Evolutionary conservation across 2,888 invertebrate genomes (phyloP).

Genomic region (Hypercompe scribonia): DNA sequence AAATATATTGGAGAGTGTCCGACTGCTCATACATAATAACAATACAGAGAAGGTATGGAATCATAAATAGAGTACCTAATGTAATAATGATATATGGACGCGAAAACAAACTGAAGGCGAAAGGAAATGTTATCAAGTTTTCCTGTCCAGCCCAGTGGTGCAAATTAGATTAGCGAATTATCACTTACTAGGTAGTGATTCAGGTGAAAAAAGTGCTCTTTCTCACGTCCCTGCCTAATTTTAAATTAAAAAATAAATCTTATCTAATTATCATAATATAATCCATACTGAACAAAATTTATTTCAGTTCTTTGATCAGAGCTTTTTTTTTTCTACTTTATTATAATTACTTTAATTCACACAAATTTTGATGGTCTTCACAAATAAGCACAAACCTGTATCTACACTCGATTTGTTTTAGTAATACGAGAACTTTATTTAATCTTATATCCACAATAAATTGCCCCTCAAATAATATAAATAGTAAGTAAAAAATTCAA

Average conservation of each 20-base stretch:
- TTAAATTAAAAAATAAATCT: neutral
- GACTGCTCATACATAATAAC: neutral
- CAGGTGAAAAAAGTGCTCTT: neutral
- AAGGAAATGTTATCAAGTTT: neutral
- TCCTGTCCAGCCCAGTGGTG: neutral
- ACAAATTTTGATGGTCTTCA: too few species aligned
- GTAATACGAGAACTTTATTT: neutral
- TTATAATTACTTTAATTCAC: neutral
- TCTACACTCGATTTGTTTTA: neutral
- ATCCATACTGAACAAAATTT: too few species aligned
- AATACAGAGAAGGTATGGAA: neutral
- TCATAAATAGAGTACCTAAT: neutral
- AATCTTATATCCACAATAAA: neutral
- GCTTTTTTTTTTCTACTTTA: too few species aligned
- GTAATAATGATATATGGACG: neutral
- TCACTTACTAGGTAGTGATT: neutral
- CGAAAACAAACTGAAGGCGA: neutral
- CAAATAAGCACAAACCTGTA: neutral
- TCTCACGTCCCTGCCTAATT: neutral
- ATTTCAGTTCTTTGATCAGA: too few species aligned
- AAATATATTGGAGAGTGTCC: neutral
- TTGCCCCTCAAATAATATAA: neutral
- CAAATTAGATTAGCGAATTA: neutral
- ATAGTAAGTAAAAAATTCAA: constrained; percentile 2
- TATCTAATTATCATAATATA: too few species aligned